These are phyloP conservation scores for Apaloderma vittatum DNA, from an alignment of 2,113 vertebrate genomes.

Conservation along the genomic window DNA sequence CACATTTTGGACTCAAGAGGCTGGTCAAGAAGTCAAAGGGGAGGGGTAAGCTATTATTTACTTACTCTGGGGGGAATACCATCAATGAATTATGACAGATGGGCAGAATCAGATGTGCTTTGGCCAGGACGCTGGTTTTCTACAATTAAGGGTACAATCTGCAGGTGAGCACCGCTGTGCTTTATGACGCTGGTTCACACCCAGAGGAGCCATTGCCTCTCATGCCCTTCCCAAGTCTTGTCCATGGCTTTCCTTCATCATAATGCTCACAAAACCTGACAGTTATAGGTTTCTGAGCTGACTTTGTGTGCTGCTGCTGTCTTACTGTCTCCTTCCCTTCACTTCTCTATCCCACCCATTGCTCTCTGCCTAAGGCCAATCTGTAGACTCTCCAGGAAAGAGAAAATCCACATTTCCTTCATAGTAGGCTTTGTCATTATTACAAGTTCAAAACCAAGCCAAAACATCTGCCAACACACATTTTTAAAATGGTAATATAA, in stretches of 20 bases:
- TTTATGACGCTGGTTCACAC: neutral
- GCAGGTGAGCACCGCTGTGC: neutral
- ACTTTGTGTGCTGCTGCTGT: neutral
- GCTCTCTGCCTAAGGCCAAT: neutral
- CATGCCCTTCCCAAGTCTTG: neutral
- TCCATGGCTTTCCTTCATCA: neutral
- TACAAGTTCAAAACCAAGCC: slow-evolving; percentile 11
- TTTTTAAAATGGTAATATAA: slow-evolving; percentile 52
- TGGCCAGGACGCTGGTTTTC: neutral
- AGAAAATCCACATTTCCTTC: slow-evolving; percentile 25
- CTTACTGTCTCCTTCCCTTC: neutral
- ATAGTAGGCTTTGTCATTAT: neutral
- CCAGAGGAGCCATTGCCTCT: neutral
- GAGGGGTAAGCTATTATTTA: neutral
- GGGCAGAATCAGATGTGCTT: neutral
- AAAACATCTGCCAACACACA: neutral
- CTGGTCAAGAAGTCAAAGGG: neutral
- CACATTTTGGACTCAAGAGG: slow-evolving; percentile 44
- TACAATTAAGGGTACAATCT: accelerated
- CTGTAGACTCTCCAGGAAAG: neutral
- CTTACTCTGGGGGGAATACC: neutral
- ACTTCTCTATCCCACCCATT: accelerated
- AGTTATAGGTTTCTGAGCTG: neutral
- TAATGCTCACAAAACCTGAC: neutral
- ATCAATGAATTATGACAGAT: slow-evolving; percentile 26